These are phyloP conservation scores for Numenius arquata DNA, from an alignment of 2,113 vertebrate species.

Conservation along the genomic window DNA sequence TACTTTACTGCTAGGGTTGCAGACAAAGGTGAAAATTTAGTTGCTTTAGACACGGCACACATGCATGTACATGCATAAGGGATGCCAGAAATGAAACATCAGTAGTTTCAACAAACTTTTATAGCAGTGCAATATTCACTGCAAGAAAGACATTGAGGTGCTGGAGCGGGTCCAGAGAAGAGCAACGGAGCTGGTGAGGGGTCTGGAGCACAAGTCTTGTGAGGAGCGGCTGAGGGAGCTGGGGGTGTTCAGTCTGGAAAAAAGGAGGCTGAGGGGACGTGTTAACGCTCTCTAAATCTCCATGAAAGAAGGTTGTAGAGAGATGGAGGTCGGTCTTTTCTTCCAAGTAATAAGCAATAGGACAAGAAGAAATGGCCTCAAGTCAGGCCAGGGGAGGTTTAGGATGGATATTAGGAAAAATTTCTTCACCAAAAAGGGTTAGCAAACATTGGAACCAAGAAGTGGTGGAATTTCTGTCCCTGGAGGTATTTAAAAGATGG, in stretches of 20 bases:
- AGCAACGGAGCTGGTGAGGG: background rate
- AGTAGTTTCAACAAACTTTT: background rate
- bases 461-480: background rate
- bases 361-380: background rate
- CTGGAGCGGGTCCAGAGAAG: background rate
- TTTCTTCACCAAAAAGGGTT: background rate
- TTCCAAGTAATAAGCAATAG: background rate
- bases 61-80: accelerated
- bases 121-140: background rate
- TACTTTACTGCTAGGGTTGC: background rate
- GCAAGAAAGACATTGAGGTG: background rate
- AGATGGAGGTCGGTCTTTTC: background rate
- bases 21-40: background rate
- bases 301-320: background rate
- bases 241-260: background rate
- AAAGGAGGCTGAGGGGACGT: background rate
- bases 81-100: background rate
- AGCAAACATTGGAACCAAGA: background rate
- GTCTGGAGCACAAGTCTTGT: background rate
- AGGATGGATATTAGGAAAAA: background rate
- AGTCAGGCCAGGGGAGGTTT: background rate
- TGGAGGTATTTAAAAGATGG: background rate
- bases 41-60: background rate
- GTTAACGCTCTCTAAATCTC: background rate
- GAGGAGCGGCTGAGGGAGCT: background rate